Percentiles rank a stretch among this genome's conserved stretches.
Evolutionary conservation across 2,113 vertebrate species (phyloP).

Genomic region (Delphinapterus leucas): DNA sequence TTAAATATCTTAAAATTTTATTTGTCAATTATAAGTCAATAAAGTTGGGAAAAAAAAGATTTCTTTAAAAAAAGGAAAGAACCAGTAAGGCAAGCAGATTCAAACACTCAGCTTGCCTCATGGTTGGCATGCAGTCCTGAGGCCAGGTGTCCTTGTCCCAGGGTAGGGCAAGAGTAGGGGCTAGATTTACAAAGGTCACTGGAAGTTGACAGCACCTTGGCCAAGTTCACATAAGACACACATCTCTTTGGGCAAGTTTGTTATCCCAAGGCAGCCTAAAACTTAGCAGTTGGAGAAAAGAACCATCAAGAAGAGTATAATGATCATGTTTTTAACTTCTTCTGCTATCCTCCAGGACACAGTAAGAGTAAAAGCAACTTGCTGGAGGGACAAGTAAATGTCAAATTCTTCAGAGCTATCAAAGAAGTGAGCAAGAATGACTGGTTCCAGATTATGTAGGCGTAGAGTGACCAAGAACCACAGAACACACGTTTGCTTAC

Average conservation of each 20-base stretch:
- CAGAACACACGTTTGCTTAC: background rate
- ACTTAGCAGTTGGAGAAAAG: background rate
- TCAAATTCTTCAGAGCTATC: conserved; percentile 39
- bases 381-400: background rate
- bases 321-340: background rate
- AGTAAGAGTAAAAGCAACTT: background rate
- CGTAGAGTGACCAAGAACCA: background rate
- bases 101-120: background rate
- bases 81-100: background rate
- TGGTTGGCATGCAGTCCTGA: background rate
- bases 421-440: background rate
- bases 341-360: background rate
- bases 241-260: background rate
- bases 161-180: background rate
- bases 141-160: background rate
- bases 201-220: background rate
- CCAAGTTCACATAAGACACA: background rate
- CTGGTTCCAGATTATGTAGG: background rate
- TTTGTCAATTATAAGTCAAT: background rate
- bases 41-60: background rate
- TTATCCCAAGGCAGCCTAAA: background rate
- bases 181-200: background rate
- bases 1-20: background rate
- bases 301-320: background rate
- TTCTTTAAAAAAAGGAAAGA: background rate